Percentiles rank a stretch among this genome's conserved stretches.
These are phyloP conservation scores for Xestia sexstrigata DNA, from an alignment of 2,888 invertebrate genomes.

Conservation along the genomic window DNA sequence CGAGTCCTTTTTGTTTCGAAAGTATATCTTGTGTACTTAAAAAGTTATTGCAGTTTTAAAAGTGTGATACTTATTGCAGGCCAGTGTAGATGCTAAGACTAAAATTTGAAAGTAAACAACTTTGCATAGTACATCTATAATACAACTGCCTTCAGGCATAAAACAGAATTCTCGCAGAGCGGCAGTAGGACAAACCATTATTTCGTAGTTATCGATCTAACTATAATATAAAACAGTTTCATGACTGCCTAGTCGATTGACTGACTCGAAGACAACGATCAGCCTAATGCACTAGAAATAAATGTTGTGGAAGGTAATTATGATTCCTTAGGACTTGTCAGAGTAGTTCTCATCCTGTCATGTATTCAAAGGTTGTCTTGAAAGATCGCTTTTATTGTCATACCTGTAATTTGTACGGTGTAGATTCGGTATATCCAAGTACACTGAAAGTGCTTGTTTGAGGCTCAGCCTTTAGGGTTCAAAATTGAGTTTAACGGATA, in stretches of 20 bases:
- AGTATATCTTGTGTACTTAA: too few species aligned
- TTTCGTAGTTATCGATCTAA: neutral
- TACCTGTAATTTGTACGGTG: neutral
- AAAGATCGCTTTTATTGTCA: neutral
- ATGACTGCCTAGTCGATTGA: neutral
- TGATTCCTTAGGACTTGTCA: neutral
- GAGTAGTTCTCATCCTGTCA: neutral
- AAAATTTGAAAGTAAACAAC: constrained; percentile 29
- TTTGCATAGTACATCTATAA: neutral
- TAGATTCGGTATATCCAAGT: neutral
- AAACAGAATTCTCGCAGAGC: constrained; percentile 5
- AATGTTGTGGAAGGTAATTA: neutral
- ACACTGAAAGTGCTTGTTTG: neutral
- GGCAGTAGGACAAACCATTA: neutral
- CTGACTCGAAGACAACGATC: neutral
- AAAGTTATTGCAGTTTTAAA: too few species aligned
- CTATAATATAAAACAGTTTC: neutral
- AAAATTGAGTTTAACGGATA: neutral
- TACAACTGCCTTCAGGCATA: constrained; percentile 14
- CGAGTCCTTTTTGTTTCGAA: too few species aligned
- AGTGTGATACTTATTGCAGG: too few species aligned
- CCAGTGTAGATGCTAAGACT: neutral
- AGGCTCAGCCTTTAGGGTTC: neutral
- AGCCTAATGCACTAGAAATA: neutral
- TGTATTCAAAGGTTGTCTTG: neutral